Evolutionary conservation across 2,888 invertebrate genomes (phyloP).

Genomic region (Fragum sueziense): DNA sequence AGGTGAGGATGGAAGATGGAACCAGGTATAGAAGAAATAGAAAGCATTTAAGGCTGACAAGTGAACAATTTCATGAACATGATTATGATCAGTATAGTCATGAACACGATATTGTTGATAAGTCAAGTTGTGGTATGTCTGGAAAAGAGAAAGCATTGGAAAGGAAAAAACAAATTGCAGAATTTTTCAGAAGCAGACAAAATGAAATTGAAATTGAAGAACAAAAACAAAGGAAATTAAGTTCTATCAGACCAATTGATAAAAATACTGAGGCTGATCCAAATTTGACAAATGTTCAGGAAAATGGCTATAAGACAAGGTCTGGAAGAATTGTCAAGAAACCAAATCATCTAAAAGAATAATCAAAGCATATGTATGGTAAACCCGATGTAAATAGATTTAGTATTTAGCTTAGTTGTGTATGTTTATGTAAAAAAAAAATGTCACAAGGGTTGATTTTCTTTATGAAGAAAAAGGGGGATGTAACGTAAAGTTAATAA

Average conservation of each 20-base stretch:
- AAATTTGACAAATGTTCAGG: background rate
- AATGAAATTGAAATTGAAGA: background rate
- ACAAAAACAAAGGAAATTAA: background rate
- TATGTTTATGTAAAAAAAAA: too few relatives aligned
- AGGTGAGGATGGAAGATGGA: slow-evolving; percentile 6
- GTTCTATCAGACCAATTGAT: background rate
- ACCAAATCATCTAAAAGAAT: background rate
- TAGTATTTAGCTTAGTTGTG: too few relatives aligned
- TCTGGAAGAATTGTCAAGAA: background rate
- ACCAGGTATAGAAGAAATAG: slow-evolving; percentile 1
- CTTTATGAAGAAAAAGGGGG: too few relatives aligned
- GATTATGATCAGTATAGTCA: background rate
- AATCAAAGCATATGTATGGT: too few relatives aligned
- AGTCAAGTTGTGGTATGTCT: background rate
- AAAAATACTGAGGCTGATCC: too few relatives aligned
- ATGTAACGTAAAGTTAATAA: too few relatives aligned
- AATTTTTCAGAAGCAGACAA: too few relatives aligned
- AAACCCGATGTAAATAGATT: too few relatives aligned
- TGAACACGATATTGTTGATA: background rate
- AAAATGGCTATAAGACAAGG: background rate
- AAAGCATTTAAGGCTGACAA: background rate
- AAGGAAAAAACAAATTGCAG: background rate
- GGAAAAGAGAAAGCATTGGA: background rate
- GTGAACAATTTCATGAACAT: background rate
- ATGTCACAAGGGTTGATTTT: too few relatives aligned